phyloP scores from a whole-genome alignment of 2,888 invertebrate genomes.

The Callosobruchus maculatus region DNA sequence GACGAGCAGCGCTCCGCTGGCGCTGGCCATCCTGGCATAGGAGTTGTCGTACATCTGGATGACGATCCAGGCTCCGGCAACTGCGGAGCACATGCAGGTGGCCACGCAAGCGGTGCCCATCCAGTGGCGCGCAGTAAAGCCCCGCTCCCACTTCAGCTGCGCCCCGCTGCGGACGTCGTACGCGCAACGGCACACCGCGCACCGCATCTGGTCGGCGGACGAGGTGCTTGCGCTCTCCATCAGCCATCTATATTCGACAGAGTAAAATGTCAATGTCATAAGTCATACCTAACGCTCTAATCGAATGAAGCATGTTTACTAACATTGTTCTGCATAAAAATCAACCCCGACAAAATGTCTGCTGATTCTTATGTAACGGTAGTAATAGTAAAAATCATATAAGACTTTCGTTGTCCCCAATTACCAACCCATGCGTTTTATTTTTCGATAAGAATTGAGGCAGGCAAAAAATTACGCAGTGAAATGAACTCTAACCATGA shows the following conservation, averaged over 20 bases:
- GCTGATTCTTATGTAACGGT: too few species aligned
- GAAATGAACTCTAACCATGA: too few species aligned
- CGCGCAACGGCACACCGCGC: constrained; percentile 81
- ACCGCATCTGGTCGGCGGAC: constrained; percentile 49
- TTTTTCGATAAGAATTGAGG: too few species aligned
- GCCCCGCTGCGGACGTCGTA: constrained; percentile 76
- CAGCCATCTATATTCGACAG: constrained; percentile 58
- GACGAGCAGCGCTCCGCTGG: constrained; percentile 76
- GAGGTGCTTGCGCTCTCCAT: constrained; percentile 62
- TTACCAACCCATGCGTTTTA: too few species aligned
- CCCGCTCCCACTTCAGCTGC: constrained; percentile 78
- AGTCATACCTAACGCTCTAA: too few species aligned
- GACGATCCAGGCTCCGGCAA: constrained; percentile 74
- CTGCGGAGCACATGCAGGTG: constrained; percentile 72
- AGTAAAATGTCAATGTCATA: too few species aligned
- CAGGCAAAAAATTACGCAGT: too few species aligned
- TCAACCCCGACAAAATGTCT: too few species aligned
- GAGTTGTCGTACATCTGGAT: constrained; percentile 76
- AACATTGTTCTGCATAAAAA: too few species aligned
- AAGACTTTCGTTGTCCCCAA: too few species aligned
- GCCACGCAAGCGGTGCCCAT: constrained; percentile 76
- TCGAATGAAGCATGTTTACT: too few species aligned
- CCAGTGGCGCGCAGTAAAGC: constrained; percentile 82
- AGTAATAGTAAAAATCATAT: too few species aligned
- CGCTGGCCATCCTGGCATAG: constrained; percentile 73